Evolutionary conservation across 2,113 vertebrate genomes (phyloP), one percentile per base, ranked within the genome.

Genomic region (Gila orcuttii): DNA sequence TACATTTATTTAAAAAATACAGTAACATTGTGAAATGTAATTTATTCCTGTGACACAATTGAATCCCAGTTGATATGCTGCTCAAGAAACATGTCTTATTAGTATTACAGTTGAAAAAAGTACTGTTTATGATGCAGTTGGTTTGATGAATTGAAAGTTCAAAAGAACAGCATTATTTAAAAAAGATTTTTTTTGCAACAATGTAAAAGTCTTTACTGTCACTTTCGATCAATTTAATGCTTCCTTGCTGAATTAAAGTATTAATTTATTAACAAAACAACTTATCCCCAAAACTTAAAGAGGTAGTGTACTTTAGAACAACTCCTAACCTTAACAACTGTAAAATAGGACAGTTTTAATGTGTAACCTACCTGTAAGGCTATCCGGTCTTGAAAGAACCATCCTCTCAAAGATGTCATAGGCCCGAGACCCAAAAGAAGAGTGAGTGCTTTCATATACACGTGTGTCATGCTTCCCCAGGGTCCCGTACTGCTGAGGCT

Each of bases 391-490:
- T 0, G 98, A 96, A 85, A 98, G 97, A 2, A 97, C 95, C 91
- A 97, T 97, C 90, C 97, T 96, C 92, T 99, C 97, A 2, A 98
- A 99, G 74, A 98, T 93, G 0, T 98, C 97, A 2, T 97, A 99
- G 0, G 96, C 95, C 47, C 96, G 97, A 0, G 94, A 93, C 0
- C 96, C 96, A 0, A 97, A 99, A 0, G 94, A 97, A 23, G 94
- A 96, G 19, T 88, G 96, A 94, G 0, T 94, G 79, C 23, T 83
- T 94, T 52, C 95, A 9, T 88, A 90, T 4, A 74, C 47, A 11
- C 93, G 94, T 9, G 83, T 25, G 1, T 96, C 93, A 86, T 94
- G 93, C 36, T 96, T 95, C 69, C 96, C 97, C 91, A 99, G 94
- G 0, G 97, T 96, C 4, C 97, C 96, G 88, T 98, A 92, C 87